Percentiles rank a stretch among this genome's conserved stretches.
phyloP scores from a whole-genome alignment of 1,140 invertebrate genomes.

The Trachymyrmex septentrionalis region DNA sequence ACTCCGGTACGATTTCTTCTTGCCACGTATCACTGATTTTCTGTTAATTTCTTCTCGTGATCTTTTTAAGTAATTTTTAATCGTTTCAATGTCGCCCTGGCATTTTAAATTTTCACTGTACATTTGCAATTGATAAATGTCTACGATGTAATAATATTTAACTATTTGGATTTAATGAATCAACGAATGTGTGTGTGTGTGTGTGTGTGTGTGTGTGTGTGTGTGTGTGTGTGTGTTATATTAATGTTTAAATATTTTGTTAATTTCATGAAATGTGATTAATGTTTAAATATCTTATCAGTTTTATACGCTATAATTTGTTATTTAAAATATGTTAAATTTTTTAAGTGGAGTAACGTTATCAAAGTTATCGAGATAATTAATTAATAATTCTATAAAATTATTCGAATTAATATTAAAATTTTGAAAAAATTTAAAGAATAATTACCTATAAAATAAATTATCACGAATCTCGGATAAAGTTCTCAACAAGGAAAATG shows the following conservation, averaged over 20 bases:
- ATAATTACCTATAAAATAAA: neutral
- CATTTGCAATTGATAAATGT: constrained; percentile 2
- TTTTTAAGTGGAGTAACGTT: constrained; percentile 2
- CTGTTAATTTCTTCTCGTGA: neutral
- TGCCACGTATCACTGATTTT: neutral
- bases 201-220: too few species aligned
- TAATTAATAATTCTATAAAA: neutral
- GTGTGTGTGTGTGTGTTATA: neutral
- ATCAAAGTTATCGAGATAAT: constrained; percentile 41
- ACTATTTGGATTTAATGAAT: constrained; percentile 24
- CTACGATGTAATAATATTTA: neutral
- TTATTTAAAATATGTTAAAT: neutral
- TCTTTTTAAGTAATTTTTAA: neutral
- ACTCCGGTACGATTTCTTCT: constrained; percentile 77
- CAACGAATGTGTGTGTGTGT: too few species aligned
- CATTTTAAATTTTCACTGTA: neutral
- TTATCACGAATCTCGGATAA: neutral
- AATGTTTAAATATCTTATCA: neutral
- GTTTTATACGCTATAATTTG: neutral
- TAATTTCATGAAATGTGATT: neutral
- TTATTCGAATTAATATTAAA: neutral
- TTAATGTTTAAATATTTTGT: neutral
- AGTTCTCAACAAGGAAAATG: constrained; percentile 20
- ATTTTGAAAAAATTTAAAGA: neutral
- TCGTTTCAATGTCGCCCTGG: neutral